These are phyloP conservation scores for Acrocephalus kingi DNA, from an alignment of 2,113 vertebrate genomes.

Conservation along the genomic window DNA sequence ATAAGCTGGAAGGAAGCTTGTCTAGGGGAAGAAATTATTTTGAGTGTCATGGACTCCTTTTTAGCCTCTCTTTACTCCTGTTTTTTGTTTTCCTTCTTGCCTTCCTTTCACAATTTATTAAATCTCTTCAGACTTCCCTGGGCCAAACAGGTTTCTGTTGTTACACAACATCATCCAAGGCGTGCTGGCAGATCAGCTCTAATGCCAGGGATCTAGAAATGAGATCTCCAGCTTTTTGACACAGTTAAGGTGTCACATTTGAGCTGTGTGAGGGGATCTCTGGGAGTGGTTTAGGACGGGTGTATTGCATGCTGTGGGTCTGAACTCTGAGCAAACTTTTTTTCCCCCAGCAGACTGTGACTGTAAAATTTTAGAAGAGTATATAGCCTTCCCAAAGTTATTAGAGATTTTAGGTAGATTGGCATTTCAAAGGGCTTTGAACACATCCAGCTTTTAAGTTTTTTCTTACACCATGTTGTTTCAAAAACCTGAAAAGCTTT, in stretches of 20 bases:
- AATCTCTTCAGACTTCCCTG: background rate
- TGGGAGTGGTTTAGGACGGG: no score
- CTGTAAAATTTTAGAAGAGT: background rate
- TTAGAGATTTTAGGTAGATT: background rate
- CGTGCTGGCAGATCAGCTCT: background rate
- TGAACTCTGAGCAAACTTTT: background rate
- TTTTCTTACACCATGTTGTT: background rate
- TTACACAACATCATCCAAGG: background rate
- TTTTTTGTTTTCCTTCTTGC: background rate
- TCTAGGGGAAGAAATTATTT: background rate
- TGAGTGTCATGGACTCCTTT: background rate
- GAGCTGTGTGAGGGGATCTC: background rate
- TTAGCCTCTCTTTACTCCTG: background rate
- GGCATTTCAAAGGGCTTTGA: background rate
- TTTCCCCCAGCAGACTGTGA: background rate
- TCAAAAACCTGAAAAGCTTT: background rate
- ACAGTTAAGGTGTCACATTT: background rate
- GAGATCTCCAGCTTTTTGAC: background rate
- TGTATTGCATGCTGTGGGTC: background rate
- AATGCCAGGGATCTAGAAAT: background rate
- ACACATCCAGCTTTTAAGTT: background rate
- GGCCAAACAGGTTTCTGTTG: background rate
- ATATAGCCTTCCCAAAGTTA: background rate
- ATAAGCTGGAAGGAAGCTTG: background rate
- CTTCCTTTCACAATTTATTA: background rate